phyloP scores from a whole-genome alignment of 2,888 invertebrate species.

The Melanchra persicariae region DNA sequence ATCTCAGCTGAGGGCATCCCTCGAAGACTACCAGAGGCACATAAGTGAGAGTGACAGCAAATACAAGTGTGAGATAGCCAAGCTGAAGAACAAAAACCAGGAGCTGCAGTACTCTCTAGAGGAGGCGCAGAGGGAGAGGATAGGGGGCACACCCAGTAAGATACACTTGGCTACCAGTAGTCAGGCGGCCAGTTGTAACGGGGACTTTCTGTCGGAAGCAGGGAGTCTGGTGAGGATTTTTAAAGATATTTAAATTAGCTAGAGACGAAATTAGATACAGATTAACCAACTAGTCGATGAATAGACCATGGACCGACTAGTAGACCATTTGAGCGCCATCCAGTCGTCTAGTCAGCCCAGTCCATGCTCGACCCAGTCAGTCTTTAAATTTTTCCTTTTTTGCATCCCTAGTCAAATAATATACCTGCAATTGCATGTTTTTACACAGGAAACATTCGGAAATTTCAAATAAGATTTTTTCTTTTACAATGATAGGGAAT shows the following conservation, averaged over 20 bases:
- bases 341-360: background rate
- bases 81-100: constrained; percentile 90
- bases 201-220: constrained; percentile 90
- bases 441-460: no score
- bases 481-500: background rate
- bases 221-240: constrained; percentile 90
- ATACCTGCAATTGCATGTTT: background rate
- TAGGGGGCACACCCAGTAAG: constrained; percentile 80
- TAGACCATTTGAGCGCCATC: background rate
- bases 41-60: constrained; percentile 91
- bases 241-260: background rate
- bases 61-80: constrained; percentile 91
- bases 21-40: constrained; percentile 93
- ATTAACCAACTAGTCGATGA: background rate
- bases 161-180: constrained; percentile 81
- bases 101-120: constrained; percentile 86
- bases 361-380: background rate
- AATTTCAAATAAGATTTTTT: no score
- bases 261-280: background rate
- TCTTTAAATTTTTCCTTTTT: background rate
- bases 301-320: background rate
- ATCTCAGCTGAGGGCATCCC: constrained; percentile 92
- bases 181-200: constrained; percentile 88
- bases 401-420: no score
- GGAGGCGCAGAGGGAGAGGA: constrained; percentile 85